A percentile compares a stretch with the other conserved stretches of the same genome.
Conservation (phyloP, 2,888 invertebrate species). For the Pristionchus entomophagus region DNA sequence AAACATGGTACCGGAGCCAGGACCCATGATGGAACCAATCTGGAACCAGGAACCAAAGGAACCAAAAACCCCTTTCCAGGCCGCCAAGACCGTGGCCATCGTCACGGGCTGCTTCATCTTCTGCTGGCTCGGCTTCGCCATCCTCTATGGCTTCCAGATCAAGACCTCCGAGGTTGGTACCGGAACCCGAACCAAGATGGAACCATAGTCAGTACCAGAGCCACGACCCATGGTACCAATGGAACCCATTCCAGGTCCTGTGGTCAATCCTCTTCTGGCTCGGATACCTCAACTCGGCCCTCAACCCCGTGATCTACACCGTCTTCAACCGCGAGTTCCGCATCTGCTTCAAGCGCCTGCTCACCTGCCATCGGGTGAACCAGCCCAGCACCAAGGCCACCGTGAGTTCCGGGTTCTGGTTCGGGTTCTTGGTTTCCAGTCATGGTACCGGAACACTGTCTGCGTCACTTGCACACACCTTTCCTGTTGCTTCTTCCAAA, state of each 20-base stretch:
- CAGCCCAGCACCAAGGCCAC: conserved; percentile 58
- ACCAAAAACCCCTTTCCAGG: conserved; percentile 42
- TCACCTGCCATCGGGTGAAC: conserved; percentile 74
- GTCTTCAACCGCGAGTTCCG: conserved; percentile 75
- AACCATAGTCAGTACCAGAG: conserved; percentile 78
- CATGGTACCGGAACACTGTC: no score
- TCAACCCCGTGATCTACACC: conserved; percentile 84
- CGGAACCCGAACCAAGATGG: background rate
- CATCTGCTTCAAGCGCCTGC: conserved; percentile 73
- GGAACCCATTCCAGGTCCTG: conserved; percentile 51
- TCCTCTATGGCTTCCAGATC: conserved; percentile 78
- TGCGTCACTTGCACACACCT: background rate
- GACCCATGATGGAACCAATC: no score
- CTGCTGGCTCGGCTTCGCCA: conserved; percentile 94
- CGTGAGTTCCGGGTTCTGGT: conserved; percentile 12
- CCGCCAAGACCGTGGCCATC: conserved; percentile 81
- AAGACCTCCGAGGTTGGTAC: conserved; percentile 52
- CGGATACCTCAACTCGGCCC: conserved; percentile 96
- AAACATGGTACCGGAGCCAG: no score
- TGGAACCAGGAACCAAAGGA: no score
- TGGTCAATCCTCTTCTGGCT: conserved; percentile 93
- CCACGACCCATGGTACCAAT: background rate
- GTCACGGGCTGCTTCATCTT: conserved; percentile 96
- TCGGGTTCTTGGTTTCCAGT: no score
- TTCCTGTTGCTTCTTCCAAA: background rate